These are phyloP conservation scores for Tokudaia muenninki DNA, from an alignment of 2,797 vertebrate species.

Conservation along the genomic window DNA sequence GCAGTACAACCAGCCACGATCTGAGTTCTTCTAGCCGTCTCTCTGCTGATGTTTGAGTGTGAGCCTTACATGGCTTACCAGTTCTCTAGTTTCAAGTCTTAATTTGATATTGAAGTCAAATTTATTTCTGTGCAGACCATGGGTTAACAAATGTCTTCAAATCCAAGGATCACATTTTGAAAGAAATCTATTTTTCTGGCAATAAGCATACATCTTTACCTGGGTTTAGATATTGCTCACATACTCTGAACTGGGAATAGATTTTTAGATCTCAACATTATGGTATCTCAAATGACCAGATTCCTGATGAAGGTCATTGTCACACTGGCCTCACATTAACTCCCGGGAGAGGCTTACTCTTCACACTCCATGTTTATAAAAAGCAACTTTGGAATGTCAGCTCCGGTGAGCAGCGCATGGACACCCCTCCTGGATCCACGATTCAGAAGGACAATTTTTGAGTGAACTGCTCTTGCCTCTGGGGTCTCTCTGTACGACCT, in stretches of 20 bases:
- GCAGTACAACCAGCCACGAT: neutral
- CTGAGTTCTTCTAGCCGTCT: neutral
- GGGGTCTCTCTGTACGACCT: neutral
- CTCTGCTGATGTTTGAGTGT: constrained; percentile 33
- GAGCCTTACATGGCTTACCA: constrained; percentile 38
- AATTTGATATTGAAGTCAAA: neutral
- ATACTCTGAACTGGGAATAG: neutral
- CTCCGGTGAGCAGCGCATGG: constrained; percentile 40
- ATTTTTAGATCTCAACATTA: neutral
- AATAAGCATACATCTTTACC: constrained; percentile 14
- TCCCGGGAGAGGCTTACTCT: constrained; percentile 2
- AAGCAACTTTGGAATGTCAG: constrained; percentile 66
- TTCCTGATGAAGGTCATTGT: neutral
- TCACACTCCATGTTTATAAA: constrained; percentile 63
- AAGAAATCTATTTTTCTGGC: neutral
- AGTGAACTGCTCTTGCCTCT: neutral
- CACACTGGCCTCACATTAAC: neutral
- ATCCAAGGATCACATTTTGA: neutral
- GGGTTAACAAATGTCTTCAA: constrained; percentile 13
- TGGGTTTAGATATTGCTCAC: neutral
- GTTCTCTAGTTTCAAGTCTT: constrained; percentile 22
- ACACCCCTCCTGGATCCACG: neutral
- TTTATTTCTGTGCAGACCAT: neutral
- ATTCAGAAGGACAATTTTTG: constrained; percentile 36
- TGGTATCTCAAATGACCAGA: constrained; percentile 55